Evolutionary conservation across 2,888 invertebrate genomes (phyloP), one percentile per base, ranked within the genome.

Genomic region (Agrochola circellaris): DNA sequence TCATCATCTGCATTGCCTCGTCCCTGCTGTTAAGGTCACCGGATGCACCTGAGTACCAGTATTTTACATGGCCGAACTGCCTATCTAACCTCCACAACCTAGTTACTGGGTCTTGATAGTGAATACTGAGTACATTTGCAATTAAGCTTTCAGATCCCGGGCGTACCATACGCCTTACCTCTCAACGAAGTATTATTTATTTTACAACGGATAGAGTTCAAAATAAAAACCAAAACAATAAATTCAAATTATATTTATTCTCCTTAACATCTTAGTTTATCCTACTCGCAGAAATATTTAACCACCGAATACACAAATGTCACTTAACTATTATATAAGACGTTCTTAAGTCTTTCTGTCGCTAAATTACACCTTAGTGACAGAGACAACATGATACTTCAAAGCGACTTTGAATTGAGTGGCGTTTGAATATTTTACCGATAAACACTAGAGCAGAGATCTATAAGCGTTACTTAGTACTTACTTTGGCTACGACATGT

Each of bases 161-260:
- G 20, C 42, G 13, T 42, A 42, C 3, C 42, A 42, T 45, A 45
- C 26, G 4, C 26, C 65, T 26, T 66, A 7, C 26, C 20, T 13
- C 3, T 20, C 26, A 65, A 45, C 20, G 0, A 4, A 26, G 42
- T 26, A 30, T 11, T 0, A 20, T 51, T 61, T 20, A 20, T 26
- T 8, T 23, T 30, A 15, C 15, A 5, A 54, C 8, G 8, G 66
- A 23, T 66, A 15, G 15, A 56, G 0, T 2, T 15, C 15, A 42
- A 20, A 51, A 51, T 56, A 42, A 61, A 51, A 60, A 6, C 0
- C 15, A 61, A 51, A n/a, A 34, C 13, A 23, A 45, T 54, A 48
- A 72, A 62, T 61, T 38, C 45, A 72, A 54, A 71, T 80, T 54
- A 45, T 56, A 54, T 81, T 75, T 75, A 56, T 75, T 75, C n/a